Evolutionary conservation across 2,888 invertebrate species (phyloP), one percentile per base, ranked within the genome.

Genomic region (Zeuzera pyrina): DNA sequence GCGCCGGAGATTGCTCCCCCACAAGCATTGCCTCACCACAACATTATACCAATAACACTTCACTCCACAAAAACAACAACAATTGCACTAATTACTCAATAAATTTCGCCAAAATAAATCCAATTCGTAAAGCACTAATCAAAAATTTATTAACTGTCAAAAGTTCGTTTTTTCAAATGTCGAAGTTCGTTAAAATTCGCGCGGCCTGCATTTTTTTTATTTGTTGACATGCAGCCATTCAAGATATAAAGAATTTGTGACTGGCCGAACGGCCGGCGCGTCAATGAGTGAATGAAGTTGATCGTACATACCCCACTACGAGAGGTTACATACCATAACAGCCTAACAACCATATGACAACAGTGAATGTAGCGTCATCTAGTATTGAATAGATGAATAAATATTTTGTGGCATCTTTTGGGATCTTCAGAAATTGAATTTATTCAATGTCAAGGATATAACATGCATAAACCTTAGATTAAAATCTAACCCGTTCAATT

Each of bases 1-100:
- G 81, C 56, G 81, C 81, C 77, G 81, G 81, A 46, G 81, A 74
- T 45, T 70, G 78, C 58, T 83, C 81, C 41, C 81, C 79, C 55
- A 81, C 79, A 52, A 81, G 72, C 81, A 81, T 81, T 55, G 58
- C 73, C 65, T 62, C 60, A 67, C 59, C 60, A 71, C 62, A 66
- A 66, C 74, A 79, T 70, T 52, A 57, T 67, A 70, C 57, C 44
- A 44, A 50, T 48, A 54, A 57, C 63, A 61, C 60, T 57, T 53
- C 57, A 64, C 69, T 67, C 57, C 59, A 67, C 47, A 51, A 44
- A 54, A 48, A 47, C 45, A 43, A 57, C 42, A 45, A 38, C 35
- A 48, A 29, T n/a, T n/a, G n/a, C 35, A 36, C 31, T 31, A 6
- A 31, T 22, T 35, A 8, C 12, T 15, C 12, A 7, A 16, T 30